Evolutionary conservation across 2,113 vertebrate genomes (phyloP).

Genomic region (Oryzias javanicus): DNA sequence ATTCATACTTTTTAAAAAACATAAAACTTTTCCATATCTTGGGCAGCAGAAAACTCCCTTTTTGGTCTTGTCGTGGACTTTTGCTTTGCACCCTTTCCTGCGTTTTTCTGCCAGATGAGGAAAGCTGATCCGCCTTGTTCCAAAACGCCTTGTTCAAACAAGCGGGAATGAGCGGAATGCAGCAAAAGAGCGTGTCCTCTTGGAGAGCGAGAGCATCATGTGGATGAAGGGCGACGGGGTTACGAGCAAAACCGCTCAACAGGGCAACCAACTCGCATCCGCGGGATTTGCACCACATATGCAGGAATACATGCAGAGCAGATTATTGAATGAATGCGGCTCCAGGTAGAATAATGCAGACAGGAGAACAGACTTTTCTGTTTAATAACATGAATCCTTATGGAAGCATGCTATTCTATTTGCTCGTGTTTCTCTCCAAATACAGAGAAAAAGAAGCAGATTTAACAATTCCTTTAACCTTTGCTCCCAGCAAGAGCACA

Average conservation of each 20-base stretch:
- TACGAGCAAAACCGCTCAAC: conserved; percentile 46
- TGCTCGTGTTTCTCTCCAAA: conserved; percentile 11
- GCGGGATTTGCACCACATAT: conserved; percentile 21
- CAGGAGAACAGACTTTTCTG: neutral
- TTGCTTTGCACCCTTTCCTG: neutral
- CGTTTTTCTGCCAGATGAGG: conserved; percentile 4
- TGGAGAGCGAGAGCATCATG: conserved; percentile 42
- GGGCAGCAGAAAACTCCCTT: neutral
- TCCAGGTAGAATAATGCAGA: conserved; percentile 14
- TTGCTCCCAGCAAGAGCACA: conserved; percentile 3
- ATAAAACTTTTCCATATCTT: too few species aligned
- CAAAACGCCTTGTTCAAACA: conserved; percentile 46
- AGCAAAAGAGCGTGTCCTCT: conserved; percentile 19
- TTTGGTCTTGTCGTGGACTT: neutral
- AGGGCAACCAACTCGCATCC: conserved; percentile 35
- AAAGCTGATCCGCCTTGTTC: conserved; percentile 17
- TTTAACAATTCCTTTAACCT: conserved; percentile 34
- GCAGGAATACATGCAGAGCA: neutral
- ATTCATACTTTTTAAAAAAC: too few species aligned
- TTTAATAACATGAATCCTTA: too few species aligned
- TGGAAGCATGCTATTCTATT: conserved; percentile 1
- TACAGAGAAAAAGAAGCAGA: conserved; percentile 22
- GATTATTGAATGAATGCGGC: neutral
- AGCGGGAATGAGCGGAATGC: conserved; percentile 67
- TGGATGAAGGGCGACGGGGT: conserved; percentile 56